phyloP scores from a whole-genome alignment of 2,888 invertebrate species.

The Eupithecia dodoneata region DNA sequence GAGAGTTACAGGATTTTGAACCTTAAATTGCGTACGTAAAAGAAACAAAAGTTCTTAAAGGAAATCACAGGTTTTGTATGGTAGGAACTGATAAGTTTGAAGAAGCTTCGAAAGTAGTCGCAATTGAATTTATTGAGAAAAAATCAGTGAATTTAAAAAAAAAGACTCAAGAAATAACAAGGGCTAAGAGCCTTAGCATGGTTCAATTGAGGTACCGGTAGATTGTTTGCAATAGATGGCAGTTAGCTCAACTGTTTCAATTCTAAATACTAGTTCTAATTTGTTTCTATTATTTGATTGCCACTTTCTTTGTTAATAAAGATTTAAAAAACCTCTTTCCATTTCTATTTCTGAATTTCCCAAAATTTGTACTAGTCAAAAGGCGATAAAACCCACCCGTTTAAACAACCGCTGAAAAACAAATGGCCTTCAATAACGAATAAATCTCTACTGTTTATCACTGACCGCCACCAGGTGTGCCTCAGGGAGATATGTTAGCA shows the following conservation, averaged over 20 bases:
- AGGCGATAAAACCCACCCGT: slow-evolving; percentile 50
- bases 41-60: not conserved
- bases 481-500: slow-evolving; percentile 58
- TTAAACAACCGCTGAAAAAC: slow-evolving; percentile 67
- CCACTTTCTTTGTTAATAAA: too few species aligned
- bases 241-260: too few species aligned
- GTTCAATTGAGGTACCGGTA: too few species aligned
- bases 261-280: too few species aligned
- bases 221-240: too few species aligned
- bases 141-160: not conserved
- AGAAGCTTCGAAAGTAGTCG: not conserved
- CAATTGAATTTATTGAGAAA: not conserved
- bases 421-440: slow-evolving; percentile 65
- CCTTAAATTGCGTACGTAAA: not conserved
- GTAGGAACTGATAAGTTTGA: not conserved
- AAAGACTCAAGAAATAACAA: too few species aligned
- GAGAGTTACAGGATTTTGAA: not conserved
- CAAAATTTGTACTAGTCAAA: not conserved
- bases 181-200: too few species aligned
- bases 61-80: not conserved
- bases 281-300: too few species aligned
- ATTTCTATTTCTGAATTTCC: not conserved
- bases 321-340: too few species aligned
- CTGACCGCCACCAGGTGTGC: slow-evolving; percentile 60
- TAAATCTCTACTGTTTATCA: slow-evolving; percentile 78